These are phyloP conservation scores for Aphis gossypii DNA, from an alignment of 1,140 invertebrate genomes.

Conservation along the genomic window DNA sequence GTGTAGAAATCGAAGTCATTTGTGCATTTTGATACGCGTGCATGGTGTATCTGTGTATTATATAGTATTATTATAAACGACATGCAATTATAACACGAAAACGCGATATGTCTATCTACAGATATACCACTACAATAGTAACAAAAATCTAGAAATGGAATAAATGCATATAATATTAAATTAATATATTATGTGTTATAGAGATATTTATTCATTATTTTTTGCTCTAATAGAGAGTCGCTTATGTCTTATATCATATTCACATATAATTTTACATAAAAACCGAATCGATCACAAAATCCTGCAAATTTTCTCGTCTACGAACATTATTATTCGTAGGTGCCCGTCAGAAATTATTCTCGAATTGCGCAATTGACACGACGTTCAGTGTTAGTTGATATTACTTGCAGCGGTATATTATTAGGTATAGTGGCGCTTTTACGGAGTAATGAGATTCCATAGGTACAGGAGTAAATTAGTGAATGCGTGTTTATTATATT, in stretches of 20 bases:
- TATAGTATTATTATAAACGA: neutral
- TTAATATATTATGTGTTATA: neutral
- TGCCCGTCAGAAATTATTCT: no score
- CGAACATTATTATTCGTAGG: neutral
- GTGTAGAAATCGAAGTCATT: neutral
- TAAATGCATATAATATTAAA: neutral
- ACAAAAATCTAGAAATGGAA: neutral
- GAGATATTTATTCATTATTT: neutral
- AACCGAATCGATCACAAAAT: neutral
- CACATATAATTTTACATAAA: neutral
- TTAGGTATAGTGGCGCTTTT: no score
- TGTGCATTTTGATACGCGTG: neutral
- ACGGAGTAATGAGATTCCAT: no score
- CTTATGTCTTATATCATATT: neutral
- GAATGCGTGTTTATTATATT: no score
- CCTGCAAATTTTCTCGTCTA: neutral
- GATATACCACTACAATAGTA: neutral
- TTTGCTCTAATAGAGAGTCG: neutral
- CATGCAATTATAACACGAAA: neutral
- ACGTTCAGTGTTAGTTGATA: no score
- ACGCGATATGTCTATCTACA: neutral
- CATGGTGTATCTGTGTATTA: neutral
- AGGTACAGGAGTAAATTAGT: no score
- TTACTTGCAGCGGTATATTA: no score
- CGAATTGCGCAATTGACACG: no score